A percentile compares a stretch with the other conserved stretches of the same genome.
These are phyloP conservation scores for Trichosurus vulpecula DNA, from an alignment of 2,797 vertebrate genomes.

Conservation along the genomic window DNA sequence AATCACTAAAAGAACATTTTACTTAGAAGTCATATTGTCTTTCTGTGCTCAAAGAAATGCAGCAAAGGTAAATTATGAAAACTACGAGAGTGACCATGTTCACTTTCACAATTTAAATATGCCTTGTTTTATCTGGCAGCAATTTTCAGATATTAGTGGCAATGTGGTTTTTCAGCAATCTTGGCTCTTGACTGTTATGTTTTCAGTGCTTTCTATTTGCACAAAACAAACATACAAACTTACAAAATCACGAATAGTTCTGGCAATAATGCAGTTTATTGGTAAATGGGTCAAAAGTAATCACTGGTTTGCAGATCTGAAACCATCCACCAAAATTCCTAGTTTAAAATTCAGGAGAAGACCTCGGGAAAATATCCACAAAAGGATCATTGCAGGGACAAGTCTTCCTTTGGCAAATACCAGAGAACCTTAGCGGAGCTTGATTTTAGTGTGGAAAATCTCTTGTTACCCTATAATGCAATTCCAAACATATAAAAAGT, in stretches of 20 bases:
- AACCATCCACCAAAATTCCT: constrained; percentile 50
- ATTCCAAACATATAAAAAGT: constrained; percentile 1
- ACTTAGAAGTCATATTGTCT: background rate
- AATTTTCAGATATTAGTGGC: constrained; percentile 75
- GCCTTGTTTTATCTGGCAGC: constrained; percentile 62
- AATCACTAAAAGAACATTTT: background rate
- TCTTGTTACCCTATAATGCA: background rate
- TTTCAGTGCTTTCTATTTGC: constrained; percentile 72
- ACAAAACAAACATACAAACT: constrained; percentile 65
- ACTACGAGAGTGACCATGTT: background rate
- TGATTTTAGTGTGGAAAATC: constrained; percentile 32
- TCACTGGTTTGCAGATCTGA: constrained; percentile 62
- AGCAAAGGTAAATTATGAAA: background rate
- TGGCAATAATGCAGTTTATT: constrained; percentile 35
- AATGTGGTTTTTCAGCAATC: constrained; percentile 75
- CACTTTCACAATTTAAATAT: background rate
- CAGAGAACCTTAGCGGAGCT: constrained; percentile 6
- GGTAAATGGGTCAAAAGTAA: constrained; percentile 62
- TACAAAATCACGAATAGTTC: constrained; percentile 34
- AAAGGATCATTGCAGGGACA: constrained; percentile 6
- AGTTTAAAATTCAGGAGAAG: constrained; percentile 46
- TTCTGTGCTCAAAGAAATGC: background rate
- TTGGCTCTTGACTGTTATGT: constrained; percentile 61
- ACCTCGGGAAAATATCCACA: constrained; percentile 19
- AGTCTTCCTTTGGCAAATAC: constrained; percentile 39